Evolutionary conservation across 2,888 invertebrate genomes (phyloP).

Genomic region (Plebejus anna): DNA sequence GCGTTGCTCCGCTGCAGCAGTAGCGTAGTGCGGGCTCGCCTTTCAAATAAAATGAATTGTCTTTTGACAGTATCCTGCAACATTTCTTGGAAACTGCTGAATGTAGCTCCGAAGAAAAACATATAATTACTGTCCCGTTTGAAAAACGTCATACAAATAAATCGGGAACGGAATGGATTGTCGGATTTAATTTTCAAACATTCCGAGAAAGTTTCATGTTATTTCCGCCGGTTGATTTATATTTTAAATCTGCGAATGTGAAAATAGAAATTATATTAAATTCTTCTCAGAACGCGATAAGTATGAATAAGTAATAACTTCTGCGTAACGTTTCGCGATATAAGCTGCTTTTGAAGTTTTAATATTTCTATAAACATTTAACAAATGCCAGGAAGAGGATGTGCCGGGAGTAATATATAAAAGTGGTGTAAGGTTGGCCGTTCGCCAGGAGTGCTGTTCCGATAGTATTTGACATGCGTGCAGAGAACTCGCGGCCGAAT

Average conservation of each 20-base stretch:
- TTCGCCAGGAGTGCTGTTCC: slow-evolving; percentile 40
- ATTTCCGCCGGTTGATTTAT: slow-evolving; percentile 27
- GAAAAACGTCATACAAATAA: slow-evolving; percentile 8
- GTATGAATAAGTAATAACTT: slow-evolving; percentile 28
- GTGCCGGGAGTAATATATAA: slow-evolving; percentile 41
- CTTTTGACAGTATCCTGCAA: neutral
- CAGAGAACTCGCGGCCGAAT: neutral
- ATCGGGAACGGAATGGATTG: neutral
- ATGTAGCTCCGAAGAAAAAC: neutral
- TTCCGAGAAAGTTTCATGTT: slow-evolving; percentile 20
- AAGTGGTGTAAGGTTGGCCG: slow-evolving; percentile 40
- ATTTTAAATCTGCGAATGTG: slow-evolving; percentile 28
- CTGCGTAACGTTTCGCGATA: slow-evolving; percentile 24
- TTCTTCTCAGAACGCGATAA: slow-evolving; percentile 10
- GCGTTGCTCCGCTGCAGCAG: neutral
- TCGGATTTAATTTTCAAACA: slow-evolving; percentile 22
- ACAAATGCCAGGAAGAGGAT: slow-evolving; percentile 40
- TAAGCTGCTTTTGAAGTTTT: slow-evolving; percentile 36
- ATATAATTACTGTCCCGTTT: neutral
- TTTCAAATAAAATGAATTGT: neutral
- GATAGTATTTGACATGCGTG: slow-evolving; percentile 38
- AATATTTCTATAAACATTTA: slow-evolving; percentile 39
- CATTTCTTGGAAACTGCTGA: neutral
- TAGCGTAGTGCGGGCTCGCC: neutral
- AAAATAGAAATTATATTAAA: slow-evolving; percentile 21